These are phyloP conservation scores for Leuciscus waleckii DNA, from an alignment of 2,797 vertebrate species.

Conservation along the genomic window DNA sequence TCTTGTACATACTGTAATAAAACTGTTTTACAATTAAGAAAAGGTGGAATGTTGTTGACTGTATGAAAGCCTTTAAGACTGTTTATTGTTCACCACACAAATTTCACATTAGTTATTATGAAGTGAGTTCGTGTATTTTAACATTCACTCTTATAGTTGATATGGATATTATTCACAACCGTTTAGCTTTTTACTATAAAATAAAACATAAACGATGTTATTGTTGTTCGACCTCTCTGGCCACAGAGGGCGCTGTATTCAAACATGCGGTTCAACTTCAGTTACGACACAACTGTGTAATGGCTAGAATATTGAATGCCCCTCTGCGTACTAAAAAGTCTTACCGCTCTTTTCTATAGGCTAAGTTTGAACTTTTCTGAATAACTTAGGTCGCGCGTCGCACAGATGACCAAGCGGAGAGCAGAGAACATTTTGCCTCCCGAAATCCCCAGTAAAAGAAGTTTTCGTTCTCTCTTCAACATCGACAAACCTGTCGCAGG, in stretches of 20 bases:
- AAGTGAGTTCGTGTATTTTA: background rate
- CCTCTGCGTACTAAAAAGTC: background rate
- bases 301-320: too few species aligned
- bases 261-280: background rate
- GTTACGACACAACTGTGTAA: slow-evolving; percentile 16
- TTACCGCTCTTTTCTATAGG: background rate
- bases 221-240: slow-evolving; percentile 10
- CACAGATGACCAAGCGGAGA: slow-evolving; percentile 76
- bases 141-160: background rate
- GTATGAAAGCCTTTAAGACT: background rate
- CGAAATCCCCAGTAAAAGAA: slow-evolving; percentile 66
- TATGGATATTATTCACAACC: background rate
- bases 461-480: slow-evolving; percentile 30
- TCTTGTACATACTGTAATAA: slow-evolving; percentile 36
- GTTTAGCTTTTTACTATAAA: background rate
- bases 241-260: slow-evolving; percentile 48
- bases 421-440: slow-evolving; percentile 63
- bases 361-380: background rate
- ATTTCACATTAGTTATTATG: background rate
- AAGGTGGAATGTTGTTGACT: background rate
- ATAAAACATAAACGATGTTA: background rate
- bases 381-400: background rate
- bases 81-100: background rate
- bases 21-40: slow-evolving; percentile 69
- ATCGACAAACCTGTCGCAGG: slow-evolving; percentile 59